A percentile compares a stretch with the other conserved stretches of the same genome.
phyloP scores from a whole-genome alignment of 2,113 vertebrate species.

The Rhinoptilus africanus region DNA sequence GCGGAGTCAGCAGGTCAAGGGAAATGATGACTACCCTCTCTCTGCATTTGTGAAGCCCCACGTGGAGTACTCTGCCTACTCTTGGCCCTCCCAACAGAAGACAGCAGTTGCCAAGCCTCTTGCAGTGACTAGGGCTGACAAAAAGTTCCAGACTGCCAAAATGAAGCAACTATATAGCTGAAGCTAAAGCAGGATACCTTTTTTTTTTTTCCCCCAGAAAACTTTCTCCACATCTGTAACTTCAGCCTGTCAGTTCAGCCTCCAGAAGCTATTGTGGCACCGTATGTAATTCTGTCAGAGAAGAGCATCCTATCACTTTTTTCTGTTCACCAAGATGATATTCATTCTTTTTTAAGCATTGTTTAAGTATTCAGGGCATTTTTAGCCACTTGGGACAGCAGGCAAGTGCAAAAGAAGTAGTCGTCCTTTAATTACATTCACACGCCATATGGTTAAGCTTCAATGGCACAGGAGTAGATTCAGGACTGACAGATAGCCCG shows the following conservation, averaged over 20 bases:
- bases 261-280: background rate
- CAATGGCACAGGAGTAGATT: background rate
- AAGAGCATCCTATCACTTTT: background rate
- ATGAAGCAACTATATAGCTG: background rate
- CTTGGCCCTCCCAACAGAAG: background rate
- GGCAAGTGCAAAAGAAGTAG: background rate
- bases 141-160: background rate
- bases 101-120: background rate
- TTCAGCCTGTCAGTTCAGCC: background rate
- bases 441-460: background rate
- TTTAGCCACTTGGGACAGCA: background rate
- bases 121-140: background rate
- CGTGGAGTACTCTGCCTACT: rapidly evolving
- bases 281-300: background rate
- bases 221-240: background rate
- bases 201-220: background rate
- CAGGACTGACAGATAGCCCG: background rate
- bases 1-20: background rate
- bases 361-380: background rate
- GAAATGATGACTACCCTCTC: background rate
- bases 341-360: background rate
- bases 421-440: background rate
- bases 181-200: background rate
- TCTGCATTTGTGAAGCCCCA: background rate
- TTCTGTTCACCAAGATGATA: background rate